Percentiles rank a stretch among this genome's conserved stretches.
Evolutionary conservation across 23 tunicate species (phyloP).

Genomic region (Trididemnum clinides): DNA sequence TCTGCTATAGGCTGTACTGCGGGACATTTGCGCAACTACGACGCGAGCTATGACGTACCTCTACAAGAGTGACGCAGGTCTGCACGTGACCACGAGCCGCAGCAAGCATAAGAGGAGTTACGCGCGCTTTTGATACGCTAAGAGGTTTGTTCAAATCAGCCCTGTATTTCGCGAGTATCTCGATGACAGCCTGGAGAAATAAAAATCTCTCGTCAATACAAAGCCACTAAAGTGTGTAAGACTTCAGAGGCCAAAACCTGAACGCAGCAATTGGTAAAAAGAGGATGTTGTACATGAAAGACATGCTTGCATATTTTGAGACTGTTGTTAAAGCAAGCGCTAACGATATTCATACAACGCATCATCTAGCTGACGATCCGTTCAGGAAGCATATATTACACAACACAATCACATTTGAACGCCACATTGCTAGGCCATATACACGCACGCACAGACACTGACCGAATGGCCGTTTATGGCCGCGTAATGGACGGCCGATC

Average conservation of each 20-base stretch:
- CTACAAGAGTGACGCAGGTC: slow-evolving; percentile 77
- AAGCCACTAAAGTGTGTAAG: too few relatives aligned
- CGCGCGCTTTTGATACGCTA: slow-evolving; percentile 79
- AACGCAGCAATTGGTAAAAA: too few relatives aligned
- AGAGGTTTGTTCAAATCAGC: slow-evolving; percentile 88
- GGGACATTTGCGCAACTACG: not conserved
- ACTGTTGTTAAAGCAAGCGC: too few relatives aligned
- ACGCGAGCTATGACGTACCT: slow-evolving; percentile 28
- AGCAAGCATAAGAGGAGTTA: slow-evolving; percentile 98
- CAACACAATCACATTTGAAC: too few relatives aligned
- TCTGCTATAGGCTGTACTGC: not conserved
- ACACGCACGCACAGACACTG: too few relatives aligned
- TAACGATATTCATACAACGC: not conserved
- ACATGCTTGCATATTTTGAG: too few relatives aligned
- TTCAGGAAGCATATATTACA: too few relatives aligned
- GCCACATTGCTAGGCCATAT: too few relatives aligned
- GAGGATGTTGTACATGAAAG: too few relatives aligned
- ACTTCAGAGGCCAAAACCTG: too few relatives aligned
- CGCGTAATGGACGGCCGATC: slow-evolving; percentile 93
- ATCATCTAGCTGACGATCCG: not conserved
- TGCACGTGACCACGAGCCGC: slow-evolving; percentile 92
- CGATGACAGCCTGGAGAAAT: slow-evolving; percentile 73
- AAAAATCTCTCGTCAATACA: too few relatives aligned
- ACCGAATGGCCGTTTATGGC: slow-evolving; percentile 96
- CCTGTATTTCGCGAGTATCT: slow-evolving; percentile 53